Evolutionary conservation across 2,888 invertebrate genomes (phyloP).

Genomic region (Hoplodrina blanda): DNA sequence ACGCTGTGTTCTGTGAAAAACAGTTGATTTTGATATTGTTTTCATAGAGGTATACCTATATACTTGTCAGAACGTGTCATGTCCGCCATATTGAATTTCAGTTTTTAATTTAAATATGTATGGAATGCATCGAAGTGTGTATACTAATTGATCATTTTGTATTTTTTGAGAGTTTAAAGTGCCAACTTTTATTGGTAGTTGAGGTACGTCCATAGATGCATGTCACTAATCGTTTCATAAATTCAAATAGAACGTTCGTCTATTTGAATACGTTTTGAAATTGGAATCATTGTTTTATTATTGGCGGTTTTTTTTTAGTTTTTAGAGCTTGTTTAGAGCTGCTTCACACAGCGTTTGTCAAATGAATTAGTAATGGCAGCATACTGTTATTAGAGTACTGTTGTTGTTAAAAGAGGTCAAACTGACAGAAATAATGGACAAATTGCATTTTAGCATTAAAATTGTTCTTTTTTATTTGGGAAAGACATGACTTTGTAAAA

Average conservation of each 20-base stretch:
- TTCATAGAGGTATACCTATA: too few relatives aligned
- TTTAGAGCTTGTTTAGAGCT: not conserved
- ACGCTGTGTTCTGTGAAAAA: conserved; percentile 17
- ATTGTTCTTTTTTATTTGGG: not conserved
- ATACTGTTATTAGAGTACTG: not conserved
- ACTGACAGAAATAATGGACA: too few relatives aligned
- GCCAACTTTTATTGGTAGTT: too few relatives aligned
- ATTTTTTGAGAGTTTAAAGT: too few relatives aligned
- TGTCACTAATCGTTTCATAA: not conserved
- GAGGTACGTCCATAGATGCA: too few relatives aligned
- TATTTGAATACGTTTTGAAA: conserved; percentile 35
- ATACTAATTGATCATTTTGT: too few relatives aligned
- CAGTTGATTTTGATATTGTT: conserved; percentile 17
- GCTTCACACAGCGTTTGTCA: not conserved
- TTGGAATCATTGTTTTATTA: conserved; percentile 36
- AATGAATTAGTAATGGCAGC: conserved; percentile 1
- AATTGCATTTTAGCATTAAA: not conserved
- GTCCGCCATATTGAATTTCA: too few relatives aligned
- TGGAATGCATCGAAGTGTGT: too few relatives aligned
- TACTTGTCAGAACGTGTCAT: too few relatives aligned
- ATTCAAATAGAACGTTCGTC: conserved; percentile 26
- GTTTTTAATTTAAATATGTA: too few relatives aligned
- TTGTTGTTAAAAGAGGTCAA: not conserved
- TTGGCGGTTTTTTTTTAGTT: not conserved
- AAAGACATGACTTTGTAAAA: not conserved